Percentiles rank a stretch among this genome's conserved stretches.
phyloP scores from a whole-genome alignment of 2,797 vertebrate species.

The Selene dorsalis region DNA sequence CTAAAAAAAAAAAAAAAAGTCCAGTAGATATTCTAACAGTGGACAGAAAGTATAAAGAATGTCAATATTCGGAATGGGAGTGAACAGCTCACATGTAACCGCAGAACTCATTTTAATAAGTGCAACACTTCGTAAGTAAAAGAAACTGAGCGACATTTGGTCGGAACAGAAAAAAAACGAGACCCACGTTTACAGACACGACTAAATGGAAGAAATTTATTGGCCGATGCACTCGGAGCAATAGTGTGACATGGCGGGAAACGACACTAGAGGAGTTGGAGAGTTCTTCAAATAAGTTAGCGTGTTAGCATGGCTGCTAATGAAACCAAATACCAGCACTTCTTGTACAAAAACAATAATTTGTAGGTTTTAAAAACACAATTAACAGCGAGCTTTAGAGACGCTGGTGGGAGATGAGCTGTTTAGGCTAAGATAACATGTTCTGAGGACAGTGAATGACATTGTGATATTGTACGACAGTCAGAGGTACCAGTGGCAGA shows the following conservation, averaged over 20 bases:
- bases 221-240: conserved; percentile 2
- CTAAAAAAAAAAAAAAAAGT: conserved; percentile 11
- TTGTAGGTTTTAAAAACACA: neutral
- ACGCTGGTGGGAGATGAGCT: neutral
- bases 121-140: conserved; percentile 56
- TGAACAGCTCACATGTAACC: conserved; percentile 22
- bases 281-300: too few species aligned
- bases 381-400: neutral
- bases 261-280: too few species aligned
- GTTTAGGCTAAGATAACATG: neutral
- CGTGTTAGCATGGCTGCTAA: neutral
- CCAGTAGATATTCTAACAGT: conserved; percentile 38
- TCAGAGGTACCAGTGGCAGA: neutral
- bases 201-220: conserved; percentile 9
- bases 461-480: neutral
- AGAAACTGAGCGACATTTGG: conserved; percentile 43
- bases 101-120: conserved; percentile 46
- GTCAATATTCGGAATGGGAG: conserved; percentile 26
- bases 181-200: conserved; percentile 21
- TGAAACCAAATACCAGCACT: neutral
- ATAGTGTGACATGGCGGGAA: conserved; percentile 6
- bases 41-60: conserved; percentile 34
- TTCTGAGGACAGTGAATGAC: neutral
- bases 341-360: neutral
- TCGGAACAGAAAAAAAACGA: conserved; percentile 48